Conservation (phyloP, 2,888 invertebrate genomes). For the Hyles lineata region DNA sequence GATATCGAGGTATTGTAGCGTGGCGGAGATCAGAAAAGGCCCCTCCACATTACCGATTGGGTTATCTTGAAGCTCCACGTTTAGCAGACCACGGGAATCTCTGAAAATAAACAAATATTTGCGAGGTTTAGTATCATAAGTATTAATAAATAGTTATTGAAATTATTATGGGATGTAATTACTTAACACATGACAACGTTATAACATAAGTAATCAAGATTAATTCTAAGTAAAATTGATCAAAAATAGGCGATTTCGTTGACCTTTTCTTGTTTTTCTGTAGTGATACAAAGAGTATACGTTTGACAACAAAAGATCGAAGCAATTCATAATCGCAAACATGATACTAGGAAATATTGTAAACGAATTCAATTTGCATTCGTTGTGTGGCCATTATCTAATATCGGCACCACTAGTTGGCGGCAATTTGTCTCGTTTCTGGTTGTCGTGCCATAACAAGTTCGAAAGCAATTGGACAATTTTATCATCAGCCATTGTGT, state of each 20-base stretch:
- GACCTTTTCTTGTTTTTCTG: not conserved
- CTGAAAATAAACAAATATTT: conserved; percentile 67
- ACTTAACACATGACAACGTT: not conserved
- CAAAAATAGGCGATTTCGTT: not conserved
- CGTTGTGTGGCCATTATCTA: conserved; percentile 78
- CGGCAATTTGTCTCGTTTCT: conserved; percentile 68
- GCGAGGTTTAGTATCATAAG: not conserved
- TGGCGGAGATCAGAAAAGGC: conserved; percentile 86
- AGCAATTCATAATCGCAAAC: conserved; percentile 9
- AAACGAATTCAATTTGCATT: conserved; percentile 77
- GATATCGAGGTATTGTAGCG: conserved; percentile 88
- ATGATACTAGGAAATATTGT: conserved; percentile 25
- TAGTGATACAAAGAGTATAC: too few species aligned
- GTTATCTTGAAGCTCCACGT: conserved; percentile 89
- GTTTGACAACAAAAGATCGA: not conserved
- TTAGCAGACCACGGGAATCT: conserved; percentile 88
- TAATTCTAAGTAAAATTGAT: not conserved
- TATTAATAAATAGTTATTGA: not conserved
- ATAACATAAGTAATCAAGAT: not conserved
- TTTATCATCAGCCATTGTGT: conserved; percentile 73
- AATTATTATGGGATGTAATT: not conserved
- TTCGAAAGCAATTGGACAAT: conserved; percentile 78
- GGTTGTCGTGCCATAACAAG: conserved; percentile 61
- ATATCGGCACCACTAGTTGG: conserved; percentile 70
- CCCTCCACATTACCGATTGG: conserved; percentile 86